Percentiles rank a stretch among this genome's conserved stretches.
phyloP scores from a whole-genome alignment of 2,113 vertebrate species.

The Ceratotherium simum region DNA sequence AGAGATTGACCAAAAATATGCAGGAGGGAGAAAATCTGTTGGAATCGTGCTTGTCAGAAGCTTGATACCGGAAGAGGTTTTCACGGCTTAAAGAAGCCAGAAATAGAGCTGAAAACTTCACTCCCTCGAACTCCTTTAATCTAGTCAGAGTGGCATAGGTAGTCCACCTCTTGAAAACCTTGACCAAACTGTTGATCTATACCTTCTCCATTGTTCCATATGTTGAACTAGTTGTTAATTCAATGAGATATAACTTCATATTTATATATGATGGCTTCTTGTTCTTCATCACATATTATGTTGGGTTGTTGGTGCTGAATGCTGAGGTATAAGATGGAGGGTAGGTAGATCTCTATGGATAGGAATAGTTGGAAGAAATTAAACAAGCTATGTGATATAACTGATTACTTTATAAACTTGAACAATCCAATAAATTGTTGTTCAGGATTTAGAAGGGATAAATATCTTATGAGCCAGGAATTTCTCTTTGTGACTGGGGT shows the following conservation, averaged over 20 bases:
- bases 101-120: not conserved
- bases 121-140: not conserved
- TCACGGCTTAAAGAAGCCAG: slow-evolving; percentile 22
- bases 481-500: not conserved
- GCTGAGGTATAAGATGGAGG: not conserved
- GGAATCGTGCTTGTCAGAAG: not conserved
- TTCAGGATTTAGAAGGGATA: not conserved
- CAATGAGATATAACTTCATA: not conserved
- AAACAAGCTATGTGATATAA: not conserved
- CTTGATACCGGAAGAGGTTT: not conserved
- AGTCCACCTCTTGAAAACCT: not conserved
- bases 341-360: not conserved
- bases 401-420: not conserved
- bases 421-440: not conserved
- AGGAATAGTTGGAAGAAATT: slow-evolving; percentile 1
- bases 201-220: not conserved
- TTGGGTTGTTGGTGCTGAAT: not conserved
- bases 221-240: not conserved
- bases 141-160: not conserved
- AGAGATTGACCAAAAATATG: not conserved
- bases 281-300: not conserved
- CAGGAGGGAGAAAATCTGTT: not conserved
- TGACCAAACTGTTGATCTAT: not conserved
- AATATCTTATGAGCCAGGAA: not conserved
- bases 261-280: not conserved